Conservation (phyloP, 2,888 invertebrate species). For the Ashinkailepas kermadecensis region DNA sequence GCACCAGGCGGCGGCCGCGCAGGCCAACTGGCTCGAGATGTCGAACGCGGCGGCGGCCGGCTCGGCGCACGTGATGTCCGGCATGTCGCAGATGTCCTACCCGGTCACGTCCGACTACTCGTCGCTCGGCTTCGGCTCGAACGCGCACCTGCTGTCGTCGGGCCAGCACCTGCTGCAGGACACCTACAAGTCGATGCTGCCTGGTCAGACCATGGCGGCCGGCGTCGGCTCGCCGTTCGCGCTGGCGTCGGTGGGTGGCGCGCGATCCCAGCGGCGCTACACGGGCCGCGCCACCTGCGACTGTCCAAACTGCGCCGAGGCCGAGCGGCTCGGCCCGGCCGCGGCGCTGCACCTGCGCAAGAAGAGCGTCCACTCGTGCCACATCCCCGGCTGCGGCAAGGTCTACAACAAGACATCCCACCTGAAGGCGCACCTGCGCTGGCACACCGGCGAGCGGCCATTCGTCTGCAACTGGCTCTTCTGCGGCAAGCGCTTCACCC, state of each 20-base stretch:
- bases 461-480: conserved; percentile 97
- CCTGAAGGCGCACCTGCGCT: conserved; percentile 93
- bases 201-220: conserved; percentile 39
- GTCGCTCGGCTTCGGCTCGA: conserved; percentile 47
- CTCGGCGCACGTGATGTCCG: conserved; percentile 35
- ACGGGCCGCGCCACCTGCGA: conserved; percentile 96
- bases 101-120: conserved; percentile 54
- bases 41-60: conserved; percentile 46
- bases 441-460: conserved; percentile 96
- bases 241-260: conserved; percentile 45
- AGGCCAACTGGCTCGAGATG: conserved; percentile 67
- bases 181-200: conserved; percentile 90
- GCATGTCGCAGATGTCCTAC: conserved; percentile 27
- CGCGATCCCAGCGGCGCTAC: conserved; percentile 72
- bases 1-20: conserved; percentile 48
- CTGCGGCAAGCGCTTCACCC: conserved; percentile 92
- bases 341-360: conserved; percentile 67
- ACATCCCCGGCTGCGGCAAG: conserved; percentile 81
- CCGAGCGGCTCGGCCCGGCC: conserved; percentile 86
- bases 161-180: conserved; percentile 90
- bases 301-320: conserved; percentile 98
- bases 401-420: conserved; percentile 98
- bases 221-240: conserved; percentile 52
- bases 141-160: conserved; percentile 64
- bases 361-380: conserved; percentile 65